Evolutionary conservation across 2,797 vertebrate species (phyloP), one percentile per base, ranked within the genome.

Genomic region (Poeciliopsis presidionis): DNA sequence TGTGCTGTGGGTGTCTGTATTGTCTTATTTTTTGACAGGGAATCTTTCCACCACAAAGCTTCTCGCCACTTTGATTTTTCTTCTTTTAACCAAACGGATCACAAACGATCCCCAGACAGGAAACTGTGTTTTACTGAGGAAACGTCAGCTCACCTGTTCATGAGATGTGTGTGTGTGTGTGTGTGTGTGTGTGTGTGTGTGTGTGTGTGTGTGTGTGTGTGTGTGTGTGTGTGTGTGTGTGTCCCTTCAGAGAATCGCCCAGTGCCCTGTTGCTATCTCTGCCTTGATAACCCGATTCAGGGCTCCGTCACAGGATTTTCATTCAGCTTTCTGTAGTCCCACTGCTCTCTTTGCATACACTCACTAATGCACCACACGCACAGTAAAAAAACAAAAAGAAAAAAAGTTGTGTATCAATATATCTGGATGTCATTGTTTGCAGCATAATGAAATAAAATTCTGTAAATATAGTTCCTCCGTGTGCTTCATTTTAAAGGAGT

Each of bases 341-440:
- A 94, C 94, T 86, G 93, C 93, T 95, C 93, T 94, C 89, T 87
- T 79, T 81, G 87, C 84, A 90, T 76, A 92, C 89, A 93, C 91
- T 90, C 92, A 92, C 85, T 89, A 88, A 92, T 83, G 83, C 92
- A 92, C 94, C 88, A 91, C 92, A 93, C 84, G 86, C 92, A 93
- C 93, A 93, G 92, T 93, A 93, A 92, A 14, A 49, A 51, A 1
- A 49, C 0, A 20, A 49, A 49, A 45, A 7, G 14, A 51, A 51
- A 22, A 51, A 51, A 92, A 90, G 89, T 94, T 95, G 95, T 96
- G 95, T 95, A 95, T 94, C 94, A 92, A 93, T 96, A 95, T 95
- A 96, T 95, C 94, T 96, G 95, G 95, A 95, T 96, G 95, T 96
- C 93, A 95, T 95, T 95, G 95, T 96, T 96, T 96, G 95, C 94